Percentiles rank a stretch among this genome's conserved stretches.
These are phyloP conservation scores for Leptinotarsa undecemlineata DNA, from an alignment of 1,140 invertebrate genomes.

Conservation along the genomic window DNA sequence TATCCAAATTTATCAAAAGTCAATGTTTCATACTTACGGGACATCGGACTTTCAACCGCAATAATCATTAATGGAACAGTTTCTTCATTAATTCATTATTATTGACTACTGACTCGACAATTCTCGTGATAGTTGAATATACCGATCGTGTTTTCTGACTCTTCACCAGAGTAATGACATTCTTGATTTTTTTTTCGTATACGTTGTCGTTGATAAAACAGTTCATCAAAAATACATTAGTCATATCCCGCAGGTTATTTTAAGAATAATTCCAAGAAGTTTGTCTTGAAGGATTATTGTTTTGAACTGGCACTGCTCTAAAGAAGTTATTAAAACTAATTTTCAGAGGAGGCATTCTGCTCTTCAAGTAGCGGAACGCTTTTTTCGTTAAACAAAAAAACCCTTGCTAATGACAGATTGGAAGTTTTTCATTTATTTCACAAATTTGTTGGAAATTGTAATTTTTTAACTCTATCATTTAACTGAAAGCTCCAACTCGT, in stretches of 20 bases:
- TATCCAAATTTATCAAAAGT: no score
- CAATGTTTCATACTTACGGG: no score
- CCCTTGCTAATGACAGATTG: neutral
- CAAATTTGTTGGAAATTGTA: no score
- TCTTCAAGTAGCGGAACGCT: neutral
- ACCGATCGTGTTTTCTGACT: neutral
- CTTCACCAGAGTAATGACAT: neutral
- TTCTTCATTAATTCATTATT: no score
- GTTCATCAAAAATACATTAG: neutral
- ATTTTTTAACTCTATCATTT: no score
- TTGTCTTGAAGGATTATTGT: neutral
- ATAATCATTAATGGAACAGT: no score
- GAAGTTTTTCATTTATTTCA: no score
- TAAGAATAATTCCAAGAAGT: neutral
- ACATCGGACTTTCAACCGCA: no score
- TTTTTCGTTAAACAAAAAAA: neutral
- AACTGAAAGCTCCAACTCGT: no score
- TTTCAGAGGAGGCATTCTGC: neutral
- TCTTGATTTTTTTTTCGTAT: neutral
- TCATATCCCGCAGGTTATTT: neutral
- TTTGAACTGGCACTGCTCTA: neutral
- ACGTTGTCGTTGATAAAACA: neutral
- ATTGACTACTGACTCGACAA: no score
- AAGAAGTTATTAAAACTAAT: slow-evolving; percentile 2
- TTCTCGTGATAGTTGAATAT: neutral